phyloP scores from a whole-genome alignment of 2,797 vertebrate species.

The Rhinoraja longicauda region DNA sequence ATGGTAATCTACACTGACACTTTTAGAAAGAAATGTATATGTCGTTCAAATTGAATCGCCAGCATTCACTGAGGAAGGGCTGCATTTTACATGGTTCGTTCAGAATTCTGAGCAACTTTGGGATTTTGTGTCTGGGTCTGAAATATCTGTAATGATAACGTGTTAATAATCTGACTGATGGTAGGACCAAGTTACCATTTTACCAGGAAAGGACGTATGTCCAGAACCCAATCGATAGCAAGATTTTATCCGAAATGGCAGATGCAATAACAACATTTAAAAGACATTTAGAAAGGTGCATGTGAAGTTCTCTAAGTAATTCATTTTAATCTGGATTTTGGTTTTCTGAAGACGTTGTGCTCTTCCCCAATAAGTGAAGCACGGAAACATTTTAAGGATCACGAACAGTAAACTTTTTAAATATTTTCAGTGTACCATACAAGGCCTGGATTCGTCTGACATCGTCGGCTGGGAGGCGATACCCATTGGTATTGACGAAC shows the following conservation, averaged over 20 bases:
- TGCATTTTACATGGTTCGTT: background rate
- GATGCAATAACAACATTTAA: background rate
- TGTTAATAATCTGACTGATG: background rate
- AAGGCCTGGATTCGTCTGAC: constrained; percentile 54
- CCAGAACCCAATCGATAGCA: background rate
- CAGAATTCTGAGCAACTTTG: background rate
- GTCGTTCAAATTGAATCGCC: background rate
- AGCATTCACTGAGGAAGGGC: background rate
- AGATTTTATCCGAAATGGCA: background rate
- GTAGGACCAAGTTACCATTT: background rate
- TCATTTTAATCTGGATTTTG: background rate
- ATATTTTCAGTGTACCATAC: constrained; percentile 53
- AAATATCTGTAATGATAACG: no score
- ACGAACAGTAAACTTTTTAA: background rate
- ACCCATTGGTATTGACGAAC: constrained; percentile 41
- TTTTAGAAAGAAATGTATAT: background rate
- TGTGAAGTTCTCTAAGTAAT: no score
- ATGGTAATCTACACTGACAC: background rate
- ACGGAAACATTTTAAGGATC: background rate
- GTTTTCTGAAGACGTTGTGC: background rate
- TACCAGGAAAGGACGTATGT: background rate
- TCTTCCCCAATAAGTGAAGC: background rate
- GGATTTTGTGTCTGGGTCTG: background rate
- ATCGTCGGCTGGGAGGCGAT: constrained; percentile 52
- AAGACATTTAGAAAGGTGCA: no score